Percentiles rank a stretch among this genome's conserved stretches.
phyloP scores from a whole-genome alignment of 2,113 vertebrate genomes.

The Peucedramus taeniatus region DNA sequence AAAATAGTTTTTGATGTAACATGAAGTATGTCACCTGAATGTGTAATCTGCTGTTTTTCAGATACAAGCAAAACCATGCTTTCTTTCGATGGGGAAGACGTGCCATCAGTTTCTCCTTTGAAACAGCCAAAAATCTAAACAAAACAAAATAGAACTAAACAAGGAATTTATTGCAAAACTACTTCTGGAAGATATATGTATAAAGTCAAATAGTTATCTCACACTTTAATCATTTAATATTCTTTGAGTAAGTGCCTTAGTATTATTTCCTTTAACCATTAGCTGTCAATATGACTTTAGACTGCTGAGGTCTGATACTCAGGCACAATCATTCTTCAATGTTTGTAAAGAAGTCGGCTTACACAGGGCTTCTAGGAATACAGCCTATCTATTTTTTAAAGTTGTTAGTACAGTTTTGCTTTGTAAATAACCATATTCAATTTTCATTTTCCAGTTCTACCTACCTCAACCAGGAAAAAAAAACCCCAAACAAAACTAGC shows the following conservation, averaged over 20 bases:
- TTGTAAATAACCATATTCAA: neutral
- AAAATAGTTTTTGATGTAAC: neutral
- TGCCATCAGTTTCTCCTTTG: neutral
- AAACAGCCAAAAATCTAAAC: conserved; percentile 75
- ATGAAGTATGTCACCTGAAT: conserved; percentile 63
- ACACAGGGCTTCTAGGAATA: neutral
- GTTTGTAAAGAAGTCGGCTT: neutral
- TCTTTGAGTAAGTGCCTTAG: neutral
- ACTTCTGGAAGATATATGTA: neutral
- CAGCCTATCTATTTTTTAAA: neutral
- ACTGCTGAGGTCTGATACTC: neutral
- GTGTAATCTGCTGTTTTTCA: conserved; percentile 61
- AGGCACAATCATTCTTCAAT: neutral
- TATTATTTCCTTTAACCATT: neutral
- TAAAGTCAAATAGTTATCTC: neutral
- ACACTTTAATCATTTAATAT: neutral
- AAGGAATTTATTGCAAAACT: neutral
- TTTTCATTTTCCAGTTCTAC: neutral
- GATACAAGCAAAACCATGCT: conserved; percentile 63
- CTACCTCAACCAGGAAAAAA: neutral
- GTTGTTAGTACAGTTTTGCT: neutral
- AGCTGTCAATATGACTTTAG: neutral
- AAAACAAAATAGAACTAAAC: neutral
- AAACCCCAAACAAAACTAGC: neutral
- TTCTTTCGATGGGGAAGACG: conserved; percentile 34